Conservation (phyloP, 1,140 invertebrate species). For the Sminthurides bifidus region DNA sequence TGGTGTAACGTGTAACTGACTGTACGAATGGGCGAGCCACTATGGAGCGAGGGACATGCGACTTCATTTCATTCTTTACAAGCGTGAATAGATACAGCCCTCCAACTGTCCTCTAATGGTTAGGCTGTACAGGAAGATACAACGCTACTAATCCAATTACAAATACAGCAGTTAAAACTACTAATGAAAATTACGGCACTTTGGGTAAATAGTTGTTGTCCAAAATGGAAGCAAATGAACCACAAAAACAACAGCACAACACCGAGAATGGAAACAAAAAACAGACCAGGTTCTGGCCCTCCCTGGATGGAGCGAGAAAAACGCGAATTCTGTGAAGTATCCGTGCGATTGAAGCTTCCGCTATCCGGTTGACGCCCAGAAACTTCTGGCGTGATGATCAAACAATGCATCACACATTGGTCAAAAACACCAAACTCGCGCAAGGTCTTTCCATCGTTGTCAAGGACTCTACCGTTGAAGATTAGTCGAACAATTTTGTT, state of each 20-base stretch:
- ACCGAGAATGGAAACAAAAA: constrained; percentile 28
- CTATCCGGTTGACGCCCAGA: neutral
- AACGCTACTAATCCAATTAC: too few relatives aligned
- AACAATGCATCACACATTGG: constrained; percentile 76
- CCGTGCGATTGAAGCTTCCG: neutral
- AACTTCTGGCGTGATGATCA: constrained; percentile 42
- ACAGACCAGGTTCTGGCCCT: constrained; percentile 28
- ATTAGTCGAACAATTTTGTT: constrained; percentile 70
- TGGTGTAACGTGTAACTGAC: too few relatives aligned
- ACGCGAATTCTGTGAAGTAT: neutral
- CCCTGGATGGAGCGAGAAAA: neutral
- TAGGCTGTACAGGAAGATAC: too few relatives aligned
- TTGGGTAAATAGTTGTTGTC: constrained; percentile 31
- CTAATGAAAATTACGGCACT: too few relatives aligned
- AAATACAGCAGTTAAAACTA: too few relatives aligned
- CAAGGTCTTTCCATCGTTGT: constrained; percentile 60
- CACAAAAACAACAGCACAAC: constrained; percentile 29
- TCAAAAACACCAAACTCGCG: constrained; percentile 65
- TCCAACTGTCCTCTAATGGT: too few relatives aligned
- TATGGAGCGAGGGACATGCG: too few relatives aligned
- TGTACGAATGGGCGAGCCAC: too few relatives aligned
- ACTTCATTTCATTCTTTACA: too few relatives aligned
- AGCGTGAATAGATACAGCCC: too few relatives aligned
- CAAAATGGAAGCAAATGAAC: constrained; percentile 31
- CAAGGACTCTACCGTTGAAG: constrained; percentile 72